Conservation (phyloP, 1,140 invertebrate species). For the Proales similis region DNA sequence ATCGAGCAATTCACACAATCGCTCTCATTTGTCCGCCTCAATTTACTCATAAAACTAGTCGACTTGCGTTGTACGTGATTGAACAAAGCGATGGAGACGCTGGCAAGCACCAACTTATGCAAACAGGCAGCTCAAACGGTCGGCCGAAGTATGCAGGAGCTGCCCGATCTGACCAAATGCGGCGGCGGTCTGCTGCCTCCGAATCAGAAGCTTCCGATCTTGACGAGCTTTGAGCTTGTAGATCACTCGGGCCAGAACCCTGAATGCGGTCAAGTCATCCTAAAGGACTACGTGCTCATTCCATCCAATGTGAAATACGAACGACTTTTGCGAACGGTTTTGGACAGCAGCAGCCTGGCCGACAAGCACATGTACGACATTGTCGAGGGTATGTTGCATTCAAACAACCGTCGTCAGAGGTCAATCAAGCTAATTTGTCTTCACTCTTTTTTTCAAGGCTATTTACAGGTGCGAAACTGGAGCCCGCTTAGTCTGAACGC, state of each 20-base stretch:
- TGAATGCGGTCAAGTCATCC: not conserved
- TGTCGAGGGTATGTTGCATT: constrained; percentile 8
- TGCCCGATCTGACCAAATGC: too few relatives aligned
- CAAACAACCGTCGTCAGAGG: not conserved
- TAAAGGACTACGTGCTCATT: constrained; percentile 29
- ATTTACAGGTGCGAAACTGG: constrained; percentile 35
- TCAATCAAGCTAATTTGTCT: not conserved
- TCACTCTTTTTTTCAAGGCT: constrained; percentile 12
- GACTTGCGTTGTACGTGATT: not conserved
- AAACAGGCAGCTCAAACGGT: not conserved
- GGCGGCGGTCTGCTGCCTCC: not conserved
- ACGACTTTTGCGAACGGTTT: constrained; percentile 12
- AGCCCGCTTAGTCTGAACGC: constrained; percentile 7
- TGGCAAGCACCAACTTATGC: too few relatives aligned
- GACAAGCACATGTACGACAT: constrained; percentile 6
- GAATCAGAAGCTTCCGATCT: not conserved
- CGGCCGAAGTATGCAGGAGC: not conserved
- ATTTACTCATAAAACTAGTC: not conserved
- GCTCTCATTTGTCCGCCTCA: too few relatives aligned
- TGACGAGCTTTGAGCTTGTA: not conserved
- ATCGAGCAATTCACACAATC: too few relatives aligned
- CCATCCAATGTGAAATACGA: constrained; percentile 32
- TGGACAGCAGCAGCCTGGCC: not conserved
- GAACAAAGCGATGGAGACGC: not conserved
- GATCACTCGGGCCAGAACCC: too few relatives aligned